Evolutionary conservation across 2,888 invertebrate species (phyloP), one percentile per base, ranked within the genome.

Genomic region (Euplexia lucipara): DNA sequence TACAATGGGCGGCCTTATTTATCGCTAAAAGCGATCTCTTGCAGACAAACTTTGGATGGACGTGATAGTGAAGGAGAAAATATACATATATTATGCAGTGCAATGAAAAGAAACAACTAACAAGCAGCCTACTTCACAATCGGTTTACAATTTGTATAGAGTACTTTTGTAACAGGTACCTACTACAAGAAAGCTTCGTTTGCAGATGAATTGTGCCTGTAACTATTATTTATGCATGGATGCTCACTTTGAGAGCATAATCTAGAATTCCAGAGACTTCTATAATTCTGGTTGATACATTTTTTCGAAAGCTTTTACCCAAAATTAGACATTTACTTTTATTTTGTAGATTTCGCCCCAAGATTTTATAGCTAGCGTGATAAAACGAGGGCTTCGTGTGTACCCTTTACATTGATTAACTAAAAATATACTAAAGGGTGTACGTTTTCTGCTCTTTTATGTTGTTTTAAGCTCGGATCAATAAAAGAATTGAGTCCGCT

Each of bases 291-390:
- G 34, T 1, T 3, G n/a, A 20, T 26, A 1, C 0, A 18, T 39
- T 37, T 67, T 52, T 67, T n/a, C 10, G 10, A 41, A 72, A 65
- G 45, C 45, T 72, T 45, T 68, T 44, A 41, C 30, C 35, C 39
- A 39, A 72, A 65, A 68, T 66, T 67, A 66, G 34, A 45, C 26
- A 10, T 49, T 72, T 30, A 34, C 35, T 34, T 70, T 34, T 73
- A 39, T 73, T 34, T 65, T 12, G 42, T 44, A 30, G 8, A 44
- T 34, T 47, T 18, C 37, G 45, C 20, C 32, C 18, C n/a, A 47
- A 22, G 9, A 54, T 67, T 65, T 51, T 65, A 67, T 72, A 51
- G 30, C 73, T 39, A 3, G 20, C 1, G 20, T 52, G 26, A 51
- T 67, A 51, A 34, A 67, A 39, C 0, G 26, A 45, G 51, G 34